A percentile compares a stretch with the other conserved stretches of the same genome.
Conservation (phyloP, 2,888 invertebrate species). For the Drosophila monieri region DNA sequence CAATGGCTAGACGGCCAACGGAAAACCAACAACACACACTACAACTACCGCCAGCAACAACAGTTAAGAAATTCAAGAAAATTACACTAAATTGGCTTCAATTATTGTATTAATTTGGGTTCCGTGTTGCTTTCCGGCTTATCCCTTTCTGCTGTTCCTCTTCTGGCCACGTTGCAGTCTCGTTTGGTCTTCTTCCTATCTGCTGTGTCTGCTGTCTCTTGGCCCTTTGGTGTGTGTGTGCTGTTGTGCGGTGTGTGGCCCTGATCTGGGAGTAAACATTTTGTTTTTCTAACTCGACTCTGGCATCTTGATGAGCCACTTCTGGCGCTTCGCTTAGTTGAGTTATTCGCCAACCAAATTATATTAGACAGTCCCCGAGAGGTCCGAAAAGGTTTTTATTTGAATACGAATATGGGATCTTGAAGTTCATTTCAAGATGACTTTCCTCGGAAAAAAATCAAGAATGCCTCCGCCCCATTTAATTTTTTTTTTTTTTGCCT, state of each 20-base stretch:
- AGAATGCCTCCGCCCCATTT: not conserved
- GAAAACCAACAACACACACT: slow-evolving; percentile 46
- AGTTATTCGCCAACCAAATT: slow-evolving; percentile 76
- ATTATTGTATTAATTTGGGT: slow-evolving; percentile 84
- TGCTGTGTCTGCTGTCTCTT: slow-evolving; percentile 7
- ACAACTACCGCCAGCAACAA: slow-evolving; percentile 46
- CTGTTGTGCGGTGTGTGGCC: slow-evolving; percentile 18
- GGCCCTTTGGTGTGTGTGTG: slow-evolving; percentile 11
- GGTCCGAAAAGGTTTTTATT: slow-evolving; percentile 12
- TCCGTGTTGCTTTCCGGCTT: slow-evolving; percentile 82
- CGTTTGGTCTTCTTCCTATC: slow-evolving; percentile 36
- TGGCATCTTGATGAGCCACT: slow-evolving; percentile 72
- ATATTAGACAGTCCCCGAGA: slow-evolving; percentile 61
- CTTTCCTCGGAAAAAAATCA: not conserved
- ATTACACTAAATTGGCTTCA: slow-evolving; percentile 84
- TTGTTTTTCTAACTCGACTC: slow-evolving; percentile 71
- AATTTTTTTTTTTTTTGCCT: slow-evolving; percentile 16
- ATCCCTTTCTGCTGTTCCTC: slow-evolving; percentile 71
- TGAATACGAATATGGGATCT: not conserved
- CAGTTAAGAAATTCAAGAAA: slow-evolving; percentile 78
- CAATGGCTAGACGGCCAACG: slow-evolving; percentile 66
- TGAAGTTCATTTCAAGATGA: not conserved
- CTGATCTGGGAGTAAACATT: slow-evolving; percentile 62
- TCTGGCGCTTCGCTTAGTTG: slow-evolving; percentile 58
- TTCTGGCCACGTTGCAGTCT: slow-evolving; percentile 38